Evolutionary conservation across 1,140 invertebrate genomes (phyloP).

Genomic region (Limonius californicus): DNA sequence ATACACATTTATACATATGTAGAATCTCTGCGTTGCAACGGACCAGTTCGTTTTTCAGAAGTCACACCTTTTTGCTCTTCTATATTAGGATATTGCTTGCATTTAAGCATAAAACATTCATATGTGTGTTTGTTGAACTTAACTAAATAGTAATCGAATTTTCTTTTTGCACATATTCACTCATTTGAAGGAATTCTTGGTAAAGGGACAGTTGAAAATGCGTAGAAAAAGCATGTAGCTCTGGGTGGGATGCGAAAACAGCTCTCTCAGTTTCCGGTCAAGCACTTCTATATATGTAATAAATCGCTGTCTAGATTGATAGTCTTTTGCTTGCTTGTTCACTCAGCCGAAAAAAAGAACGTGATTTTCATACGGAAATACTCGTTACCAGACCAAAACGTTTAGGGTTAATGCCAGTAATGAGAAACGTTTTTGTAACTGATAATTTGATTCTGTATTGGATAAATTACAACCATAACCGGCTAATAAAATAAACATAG

Average conservation of each 20-base stretch:
- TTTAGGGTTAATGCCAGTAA: slow-evolving; percentile 51
- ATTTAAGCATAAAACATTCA: too few species aligned
- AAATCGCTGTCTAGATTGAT: slow-evolving; percentile 1
- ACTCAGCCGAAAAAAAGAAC: slow-evolving; percentile 8
- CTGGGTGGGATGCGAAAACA: neutral
- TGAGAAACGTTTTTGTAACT: too few species aligned
- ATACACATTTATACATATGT: slow-evolving; percentile 33
- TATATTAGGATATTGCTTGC: too few species aligned
- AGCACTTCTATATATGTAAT: slow-evolving; percentile 9
- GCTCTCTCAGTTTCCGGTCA: slow-evolving; percentile 13
- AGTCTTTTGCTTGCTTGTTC: slow-evolving; percentile 2
- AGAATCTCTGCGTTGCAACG: neutral
- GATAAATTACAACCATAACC: too few species aligned
- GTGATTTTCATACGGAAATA: slow-evolving; percentile 40
- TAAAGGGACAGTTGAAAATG: too few species aligned
- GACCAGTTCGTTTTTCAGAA: slow-evolving; percentile 1
- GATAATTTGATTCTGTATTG: too few species aligned
- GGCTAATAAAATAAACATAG: too few species aligned
- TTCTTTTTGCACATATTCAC: too few species aligned
- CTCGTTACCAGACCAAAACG: slow-evolving; percentile 49
- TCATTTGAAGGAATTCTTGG: too few species aligned
- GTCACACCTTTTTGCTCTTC: too few species aligned
- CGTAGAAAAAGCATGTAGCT: neutral
- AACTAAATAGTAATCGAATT: too few species aligned
- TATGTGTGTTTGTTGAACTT: too few species aligned